Evolutionary conservation across 2,888 invertebrate genomes (phyloP).

Genomic region (Lypha dubia): DNA sequence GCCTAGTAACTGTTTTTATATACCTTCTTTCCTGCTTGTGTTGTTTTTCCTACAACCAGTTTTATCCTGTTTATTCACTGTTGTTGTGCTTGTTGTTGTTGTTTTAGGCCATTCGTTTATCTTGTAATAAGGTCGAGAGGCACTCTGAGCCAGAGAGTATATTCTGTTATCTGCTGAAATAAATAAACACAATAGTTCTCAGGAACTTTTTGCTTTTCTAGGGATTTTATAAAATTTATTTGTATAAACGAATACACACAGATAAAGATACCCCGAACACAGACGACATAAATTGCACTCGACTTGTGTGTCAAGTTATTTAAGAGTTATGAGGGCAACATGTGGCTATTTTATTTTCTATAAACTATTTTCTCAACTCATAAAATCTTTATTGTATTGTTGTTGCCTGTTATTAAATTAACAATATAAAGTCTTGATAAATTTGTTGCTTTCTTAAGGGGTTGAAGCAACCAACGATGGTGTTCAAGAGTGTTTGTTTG

Average conservation of each 20-base stretch:
- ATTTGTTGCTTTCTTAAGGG: background rate
- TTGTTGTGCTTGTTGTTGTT: constrained; percentile 20
- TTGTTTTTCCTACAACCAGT: constrained; percentile 11
- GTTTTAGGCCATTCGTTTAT: constrained; percentile 45
- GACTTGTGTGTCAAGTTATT: constrained; percentile 70
- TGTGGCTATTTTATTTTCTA: constrained; percentile 59
- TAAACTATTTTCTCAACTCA: constrained; percentile 57
- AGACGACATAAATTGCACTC: constrained; percentile 52
- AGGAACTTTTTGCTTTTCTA: constrained; percentile 14
- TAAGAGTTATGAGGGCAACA: constrained; percentile 71
- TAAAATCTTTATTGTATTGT: constrained; percentile 41
- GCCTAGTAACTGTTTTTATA: background rate
- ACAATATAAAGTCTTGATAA: constrained; percentile 38
- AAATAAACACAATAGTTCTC: constrained; percentile 44
- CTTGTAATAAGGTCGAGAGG: constrained; percentile 56
- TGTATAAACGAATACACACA: constrained; percentile 3
- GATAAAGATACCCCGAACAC: background rate
- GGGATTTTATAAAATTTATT: constrained; percentile 13
- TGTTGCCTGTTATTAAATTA: constrained; percentile 46
- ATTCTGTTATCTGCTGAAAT: constrained; percentile 58
- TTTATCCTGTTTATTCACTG: constrained; percentile 22
- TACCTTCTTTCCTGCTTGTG: background rate
- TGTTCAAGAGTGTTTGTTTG: background rate
- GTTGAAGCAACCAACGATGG: constrained; percentile 23
- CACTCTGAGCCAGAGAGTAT: constrained; percentile 18